phyloP scores from a whole-genome alignment of 2,888 invertebrate genomes.

The Paralinhomoeus sp. region DNA sequence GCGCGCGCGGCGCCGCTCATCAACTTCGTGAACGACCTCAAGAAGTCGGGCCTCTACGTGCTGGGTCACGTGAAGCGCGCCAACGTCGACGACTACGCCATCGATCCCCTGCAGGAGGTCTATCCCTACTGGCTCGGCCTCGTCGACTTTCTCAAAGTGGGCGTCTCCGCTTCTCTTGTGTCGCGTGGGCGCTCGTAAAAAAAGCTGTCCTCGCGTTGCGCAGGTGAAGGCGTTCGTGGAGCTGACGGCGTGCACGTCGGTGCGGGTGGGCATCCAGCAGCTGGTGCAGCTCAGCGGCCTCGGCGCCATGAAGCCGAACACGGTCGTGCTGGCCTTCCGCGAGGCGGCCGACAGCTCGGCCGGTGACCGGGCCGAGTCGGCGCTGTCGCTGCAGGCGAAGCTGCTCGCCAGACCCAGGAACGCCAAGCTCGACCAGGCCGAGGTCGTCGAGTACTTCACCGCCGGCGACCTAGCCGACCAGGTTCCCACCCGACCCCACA shows the following conservation, averaged over 20 bases:
- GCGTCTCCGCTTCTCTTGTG: not conserved
- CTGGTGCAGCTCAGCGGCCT: constrained; percentile 45
- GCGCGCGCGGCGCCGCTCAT: constrained; percentile 69
- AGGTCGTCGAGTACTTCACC: constrained; percentile 25
- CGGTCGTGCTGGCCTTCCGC: constrained; percentile 76
- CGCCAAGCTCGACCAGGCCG: constrained; percentile 21
- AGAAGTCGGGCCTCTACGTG: constrained; percentile 65
- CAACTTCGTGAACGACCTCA: constrained; percentile 88
- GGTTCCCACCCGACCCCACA: not conserved
- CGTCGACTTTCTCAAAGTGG: constrained; percentile 72
- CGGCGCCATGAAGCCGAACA: constrained; percentile 98
- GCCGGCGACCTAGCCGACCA: constrained; percentile 13
- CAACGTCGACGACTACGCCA: constrained; percentile 29
- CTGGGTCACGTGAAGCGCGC: constrained; percentile 48
- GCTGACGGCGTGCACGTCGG: constrained; percentile 56
- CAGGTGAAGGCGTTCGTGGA: constrained; percentile 82
- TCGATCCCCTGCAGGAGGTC: constrained; percentile 51
- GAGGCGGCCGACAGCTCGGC: constrained; percentile 47
- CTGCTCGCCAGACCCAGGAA: constrained; percentile 2
- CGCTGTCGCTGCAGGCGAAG: not conserved
- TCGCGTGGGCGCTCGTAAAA: no score
- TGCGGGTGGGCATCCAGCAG: constrained; percentile 74
- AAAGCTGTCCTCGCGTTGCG: constrained; percentile 2
- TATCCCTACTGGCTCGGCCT: constrained; percentile 70
- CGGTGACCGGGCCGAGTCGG: constrained; percentile 51